Percentiles rank a stretch among this genome's conserved stretches.
Evolutionary conservation across 2,888 invertebrate genomes (phyloP).

Genomic region (Eurois occulta): DNA sequence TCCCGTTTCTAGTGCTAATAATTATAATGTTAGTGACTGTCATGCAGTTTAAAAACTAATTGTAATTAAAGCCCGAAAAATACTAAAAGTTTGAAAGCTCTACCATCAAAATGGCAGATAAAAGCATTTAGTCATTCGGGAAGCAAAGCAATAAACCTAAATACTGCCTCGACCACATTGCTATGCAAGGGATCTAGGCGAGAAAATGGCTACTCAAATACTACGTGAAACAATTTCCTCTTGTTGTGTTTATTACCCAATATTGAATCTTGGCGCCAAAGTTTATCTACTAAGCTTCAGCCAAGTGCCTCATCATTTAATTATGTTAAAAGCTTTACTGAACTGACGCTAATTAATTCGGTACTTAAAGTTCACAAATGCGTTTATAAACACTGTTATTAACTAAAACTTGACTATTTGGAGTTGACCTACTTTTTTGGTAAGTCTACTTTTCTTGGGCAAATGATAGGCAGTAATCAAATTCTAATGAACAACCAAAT

Average conservation of each 20-base stretch:
- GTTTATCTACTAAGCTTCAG: conserved; percentile 10
- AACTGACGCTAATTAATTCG: conserved; percentile 39
- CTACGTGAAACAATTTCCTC: conserved; percentile 33
- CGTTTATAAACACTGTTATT: conserved; percentile 14
- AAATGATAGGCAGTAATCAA: background rate
- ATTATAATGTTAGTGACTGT: no score
- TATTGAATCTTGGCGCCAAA: conserved; percentile 30
- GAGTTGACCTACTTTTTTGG: background rate
- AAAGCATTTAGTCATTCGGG: conserved; percentile 27
- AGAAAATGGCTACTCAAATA: conserved; percentile 22
- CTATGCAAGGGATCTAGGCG: background rate
- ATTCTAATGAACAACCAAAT: no score
- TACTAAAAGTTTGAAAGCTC: background rate
- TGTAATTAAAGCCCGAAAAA: background rate
- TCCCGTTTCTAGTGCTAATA: no score
- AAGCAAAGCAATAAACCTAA: conserved; percentile 38
- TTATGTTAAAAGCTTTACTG: conserved; percentile 58
- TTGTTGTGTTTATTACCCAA: conserved; percentile 32
- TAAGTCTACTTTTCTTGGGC: background rate
- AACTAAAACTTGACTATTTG: conserved; percentile 3
- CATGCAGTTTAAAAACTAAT: no score
- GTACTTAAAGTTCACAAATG: conserved; percentile 32
- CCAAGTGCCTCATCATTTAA: conserved; percentile 52
- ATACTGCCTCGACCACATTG: conserved; percentile 28
- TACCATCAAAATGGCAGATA: conserved; percentile 1